Conservation (phyloP, 2,797 vertebrate genomes). For the Thamnophis elegans region DNA sequence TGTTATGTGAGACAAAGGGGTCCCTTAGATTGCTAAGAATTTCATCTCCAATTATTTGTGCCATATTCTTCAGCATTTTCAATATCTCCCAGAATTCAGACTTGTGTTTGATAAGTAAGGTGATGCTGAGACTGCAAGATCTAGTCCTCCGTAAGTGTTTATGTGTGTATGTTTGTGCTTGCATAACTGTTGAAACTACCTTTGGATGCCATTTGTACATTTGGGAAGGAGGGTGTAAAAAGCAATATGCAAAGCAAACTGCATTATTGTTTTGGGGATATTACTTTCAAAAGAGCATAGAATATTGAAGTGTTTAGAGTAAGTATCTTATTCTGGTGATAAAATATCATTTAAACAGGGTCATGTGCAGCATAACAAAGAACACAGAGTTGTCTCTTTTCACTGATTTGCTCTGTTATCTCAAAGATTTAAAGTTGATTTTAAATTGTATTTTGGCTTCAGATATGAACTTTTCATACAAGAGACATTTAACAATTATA, state of each 20-base stretch:
- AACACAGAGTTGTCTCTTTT: not conserved
- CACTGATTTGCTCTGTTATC: not conserved
- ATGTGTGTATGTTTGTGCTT: not conserved
- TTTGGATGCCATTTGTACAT: constrained; percentile 22
- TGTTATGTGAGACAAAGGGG: too few species aligned
- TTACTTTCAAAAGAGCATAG: constrained; percentile 17
- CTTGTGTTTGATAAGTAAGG: not conserved
- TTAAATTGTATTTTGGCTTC: not conserved
- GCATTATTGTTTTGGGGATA: constrained; percentile 5
- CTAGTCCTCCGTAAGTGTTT: not conserved
- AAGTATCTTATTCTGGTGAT: not conserved
- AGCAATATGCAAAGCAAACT: constrained; percentile 1
- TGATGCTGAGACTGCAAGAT: not conserved
- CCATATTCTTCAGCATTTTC: not conserved
- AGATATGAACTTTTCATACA: constrained; percentile 16
- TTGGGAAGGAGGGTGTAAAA: not conserved
- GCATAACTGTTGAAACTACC: not conserved
- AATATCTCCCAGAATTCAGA: not conserved
- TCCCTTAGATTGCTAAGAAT: not conserved
- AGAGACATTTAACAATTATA: not conserved
- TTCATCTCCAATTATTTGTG: not conserved
- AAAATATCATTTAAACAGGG: not conserved
- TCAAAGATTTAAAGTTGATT: not conserved
- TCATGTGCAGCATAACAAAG: not conserved
- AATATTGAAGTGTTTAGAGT: not conserved